Base-by-base conservation (phyloP, 2,888 invertebrate species). In the Odontothrips loti region DNA sequence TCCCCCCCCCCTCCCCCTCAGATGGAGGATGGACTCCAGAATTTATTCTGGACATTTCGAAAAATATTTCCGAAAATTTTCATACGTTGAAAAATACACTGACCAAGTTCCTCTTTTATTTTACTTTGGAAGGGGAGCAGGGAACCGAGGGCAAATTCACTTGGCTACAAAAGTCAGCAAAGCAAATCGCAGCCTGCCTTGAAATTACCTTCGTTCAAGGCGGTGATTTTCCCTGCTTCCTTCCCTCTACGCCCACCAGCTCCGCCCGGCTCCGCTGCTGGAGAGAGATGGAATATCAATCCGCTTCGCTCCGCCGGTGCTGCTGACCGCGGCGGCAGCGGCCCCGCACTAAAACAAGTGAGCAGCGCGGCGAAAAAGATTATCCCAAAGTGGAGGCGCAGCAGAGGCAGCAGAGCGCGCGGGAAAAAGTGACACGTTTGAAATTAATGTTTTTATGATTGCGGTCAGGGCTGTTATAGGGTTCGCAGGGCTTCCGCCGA, bases 381-480 rank as follows among this genome's bases (percentile, higher is more conserved):
- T 75, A 75, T 75, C 68, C 68, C 11, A 75, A 27, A 23, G 68
- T 27, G 68, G 68, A 23, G 68, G 68, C 9, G 23, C 6, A 51
- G 51, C 51, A 20, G 15, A 20, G 51, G 15, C 51, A 51, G 51
- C 51, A 10, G 51, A 20, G 51, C 51, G 58, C 58, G 68, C 68
- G 68, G 68, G 68, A 75, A 75, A 75, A 75, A 75, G 68, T 27
- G 68, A 75, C 68, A 75, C 68, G 68, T 12, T 75, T 27, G 68
- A 75, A 75, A 75, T 75, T 75, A 75, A 75, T 75, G 68, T 75
- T 75, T 75, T 75, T 75, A 75, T 75, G 68, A 75, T 75, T 75
- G 68, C 68, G 68, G 68, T 75, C 68, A 75, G 68, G 58, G 58
- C 58, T 58, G 68, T 75, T 75, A 75, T 75, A 75, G 68, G 68